Evolutionary conservation across 2,113 vertebrate species (phyloP).

Genomic region (Ammodytes marinus): DNA sequence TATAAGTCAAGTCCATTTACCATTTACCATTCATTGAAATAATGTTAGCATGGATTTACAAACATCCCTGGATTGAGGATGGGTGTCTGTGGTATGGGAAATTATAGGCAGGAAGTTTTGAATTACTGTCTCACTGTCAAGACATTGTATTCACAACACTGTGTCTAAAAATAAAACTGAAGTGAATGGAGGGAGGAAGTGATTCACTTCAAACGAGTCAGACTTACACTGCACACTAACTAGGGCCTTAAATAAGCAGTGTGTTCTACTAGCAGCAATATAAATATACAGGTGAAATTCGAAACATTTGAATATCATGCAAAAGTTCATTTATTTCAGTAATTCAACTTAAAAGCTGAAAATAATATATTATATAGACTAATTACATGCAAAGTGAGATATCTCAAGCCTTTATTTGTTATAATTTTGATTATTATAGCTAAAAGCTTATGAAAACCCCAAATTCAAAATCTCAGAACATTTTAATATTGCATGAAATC

Average conservation of each 20-base stretch:
- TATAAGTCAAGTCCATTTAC: no score
- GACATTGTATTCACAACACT: slow-evolving; percentile 24
- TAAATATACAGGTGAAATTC: not conserved
- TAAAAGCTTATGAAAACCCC: no score
- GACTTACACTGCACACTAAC: slow-evolving; percentile 20
- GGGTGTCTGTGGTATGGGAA: not conserved
- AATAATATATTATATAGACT: no score
- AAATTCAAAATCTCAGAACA: no score
- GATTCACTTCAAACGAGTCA: slow-evolving; percentile 47
- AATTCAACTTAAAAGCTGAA: no score
- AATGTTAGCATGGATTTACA: not conserved
- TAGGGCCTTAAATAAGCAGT: not conserved
- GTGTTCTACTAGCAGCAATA: not conserved
- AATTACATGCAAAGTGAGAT: no score
- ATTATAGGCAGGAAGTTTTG: slow-evolving; percentile 28
- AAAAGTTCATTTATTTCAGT: no score
- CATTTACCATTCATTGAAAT: not conserved
- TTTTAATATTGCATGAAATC: no score
- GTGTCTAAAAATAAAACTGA: slow-evolving; percentile 40
- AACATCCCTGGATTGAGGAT: not conserved
- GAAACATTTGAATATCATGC: no score
- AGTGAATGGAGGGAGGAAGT: slow-evolving; percentile 29
- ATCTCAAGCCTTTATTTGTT: no score
- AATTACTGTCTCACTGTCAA: slow-evolving; percentile 22
- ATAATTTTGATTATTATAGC: no score